phyloP scores from a whole-genome alignment of 2,888 invertebrate species.

The Noctuana brunneofusca region DNA sequence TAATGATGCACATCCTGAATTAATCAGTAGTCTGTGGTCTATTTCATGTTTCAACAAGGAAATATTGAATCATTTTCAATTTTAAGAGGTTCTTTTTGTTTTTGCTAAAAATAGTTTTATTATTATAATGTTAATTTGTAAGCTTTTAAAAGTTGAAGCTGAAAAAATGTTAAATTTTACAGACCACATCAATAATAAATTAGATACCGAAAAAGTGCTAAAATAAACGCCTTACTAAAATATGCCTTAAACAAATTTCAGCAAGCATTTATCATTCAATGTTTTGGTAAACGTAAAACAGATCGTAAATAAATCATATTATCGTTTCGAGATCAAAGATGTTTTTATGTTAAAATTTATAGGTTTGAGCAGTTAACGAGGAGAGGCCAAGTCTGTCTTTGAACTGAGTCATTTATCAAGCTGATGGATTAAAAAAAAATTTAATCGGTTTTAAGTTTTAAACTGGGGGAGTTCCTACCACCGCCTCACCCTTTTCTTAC shows the following conservation, averaged over 20 bases:
- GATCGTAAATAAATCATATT: slow-evolving; percentile 19
- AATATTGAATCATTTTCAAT: background rate
- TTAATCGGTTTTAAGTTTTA: background rate
- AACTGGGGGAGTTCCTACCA: too few species aligned
- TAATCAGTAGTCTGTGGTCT: slow-evolving; percentile 14
- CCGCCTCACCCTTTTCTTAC: too few species aligned
- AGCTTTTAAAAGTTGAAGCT: too few species aligned
- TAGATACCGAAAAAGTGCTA: background rate
- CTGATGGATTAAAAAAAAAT: background rate
- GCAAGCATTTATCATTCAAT: slow-evolving; percentile 2
- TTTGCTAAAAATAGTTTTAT: background rate
- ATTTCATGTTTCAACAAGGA: slow-evolving; percentile 12
- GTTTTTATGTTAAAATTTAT: slow-evolving; percentile 7
- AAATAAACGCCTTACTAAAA: background rate
- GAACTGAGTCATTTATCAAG: background rate
- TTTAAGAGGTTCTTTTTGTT: background rate
- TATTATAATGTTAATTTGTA: background rate
- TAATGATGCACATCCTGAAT: slow-evolving; percentile 36
- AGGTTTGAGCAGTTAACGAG: background rate
- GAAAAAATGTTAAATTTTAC: background rate
- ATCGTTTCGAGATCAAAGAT: slow-evolving; percentile 18
- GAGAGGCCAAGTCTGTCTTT: background rate
- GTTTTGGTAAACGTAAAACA: slow-evolving; percentile 11
- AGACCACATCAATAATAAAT: background rate
- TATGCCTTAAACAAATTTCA: background rate